Evolutionary conservation across 2,888 invertebrate genomes (phyloP).

Genomic region (Orchestes rusci): DNA sequence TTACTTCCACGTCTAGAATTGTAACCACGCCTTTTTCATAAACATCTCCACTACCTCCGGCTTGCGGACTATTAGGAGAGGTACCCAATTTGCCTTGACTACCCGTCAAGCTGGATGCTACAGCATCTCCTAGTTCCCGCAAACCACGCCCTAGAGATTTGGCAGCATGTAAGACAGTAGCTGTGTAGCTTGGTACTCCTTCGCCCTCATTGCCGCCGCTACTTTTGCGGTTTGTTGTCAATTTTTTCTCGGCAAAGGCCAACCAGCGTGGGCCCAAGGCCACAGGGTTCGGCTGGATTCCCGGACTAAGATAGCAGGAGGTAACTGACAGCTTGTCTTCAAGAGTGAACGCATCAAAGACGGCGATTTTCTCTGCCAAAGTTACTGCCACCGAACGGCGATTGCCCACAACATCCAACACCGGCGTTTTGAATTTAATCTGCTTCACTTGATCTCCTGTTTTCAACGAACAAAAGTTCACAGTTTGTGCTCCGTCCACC

Average conservation of each 20-base stretch:
- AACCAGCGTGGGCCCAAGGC: conserved; percentile 81
- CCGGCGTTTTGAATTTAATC: conserved; percentile 86
- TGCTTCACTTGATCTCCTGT: conserved; percentile 80
- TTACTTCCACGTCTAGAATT: conserved; percentile 74
- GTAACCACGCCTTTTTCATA: conserved; percentile 84
- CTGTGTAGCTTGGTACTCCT: conserved; percentile 66
- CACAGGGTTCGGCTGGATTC: conserved; percentile 73
- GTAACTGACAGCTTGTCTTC: conserved; percentile 83
- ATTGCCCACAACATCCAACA: conserved; percentile 84
- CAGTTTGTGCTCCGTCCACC: conserved; percentile 78
- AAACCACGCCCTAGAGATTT: conserved; percentile 89
- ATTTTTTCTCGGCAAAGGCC: conserved; percentile 79
- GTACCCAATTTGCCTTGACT: conserved; percentile 44
- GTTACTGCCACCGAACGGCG: conserved; percentile 80
- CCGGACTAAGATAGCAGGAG: conserved; percentile 83
- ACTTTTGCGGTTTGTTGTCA: conserved; percentile 69
- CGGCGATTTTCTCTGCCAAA: conserved; percentile 83
- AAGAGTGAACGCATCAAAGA: conserved; percentile 82
- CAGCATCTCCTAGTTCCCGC: conserved; percentile 83
- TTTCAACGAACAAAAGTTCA: conserved; percentile 78
- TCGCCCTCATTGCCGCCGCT: conserved; percentile 75
- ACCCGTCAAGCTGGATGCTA: conserved; percentile 83
- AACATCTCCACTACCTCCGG: conserved; percentile 45
- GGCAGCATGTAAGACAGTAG: conserved; percentile 89
- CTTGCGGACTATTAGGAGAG: conserved; percentile 35